Evolutionary conservation across 2,888 invertebrate species (phyloP), one percentile per base, ranked within the genome.

Genomic region (Cephus spinipes): DNA sequence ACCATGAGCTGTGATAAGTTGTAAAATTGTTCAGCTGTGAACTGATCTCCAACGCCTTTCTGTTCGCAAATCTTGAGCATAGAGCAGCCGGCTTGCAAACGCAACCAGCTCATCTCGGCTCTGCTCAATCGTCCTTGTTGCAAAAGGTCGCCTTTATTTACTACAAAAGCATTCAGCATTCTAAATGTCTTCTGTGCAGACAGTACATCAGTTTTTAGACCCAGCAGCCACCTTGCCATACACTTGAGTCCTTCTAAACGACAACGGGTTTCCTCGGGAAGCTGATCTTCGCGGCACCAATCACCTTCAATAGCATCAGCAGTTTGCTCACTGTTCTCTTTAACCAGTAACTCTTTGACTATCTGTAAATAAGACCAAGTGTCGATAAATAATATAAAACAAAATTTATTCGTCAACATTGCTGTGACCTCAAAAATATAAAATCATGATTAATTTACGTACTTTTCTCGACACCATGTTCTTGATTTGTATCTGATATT

Each of bases 21-120:
- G 90, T 98, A 98, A 93, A 98, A 99, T 93, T 99, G 98, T 86
- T 98, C 98, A 0, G 97, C 96, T 3, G 96, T 97, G 90, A 97
- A 97, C 91, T 98, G 97, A 91, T 98, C 98, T 0, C 98, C 97
- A 77, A 98, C 99, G 75, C 97, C 97, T 89, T 98, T 98, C 92
- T 99, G 98, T 89, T 99, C 98, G 92, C 98, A 98, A 75, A 99
- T 96, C 93, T 98, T 99, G 76, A 99, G 92, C 97, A 99, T 98
- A 74, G 98, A 98, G 91, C 97, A 97, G 77, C 98, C 99, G 11
- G 99, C 98, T 23, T 97, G 96, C 69, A 99, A 92, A 79, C 99
- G 94, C 74, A 99, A 91, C 95, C 98, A 97, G 2, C 98, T 97
- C 95, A 97, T 97, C 92, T 99, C 99, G 11, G 97, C 96, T 87